Evolutionary conservation across 2,797 vertebrate genomes (phyloP).

Genomic region (Mus caroli): DNA sequence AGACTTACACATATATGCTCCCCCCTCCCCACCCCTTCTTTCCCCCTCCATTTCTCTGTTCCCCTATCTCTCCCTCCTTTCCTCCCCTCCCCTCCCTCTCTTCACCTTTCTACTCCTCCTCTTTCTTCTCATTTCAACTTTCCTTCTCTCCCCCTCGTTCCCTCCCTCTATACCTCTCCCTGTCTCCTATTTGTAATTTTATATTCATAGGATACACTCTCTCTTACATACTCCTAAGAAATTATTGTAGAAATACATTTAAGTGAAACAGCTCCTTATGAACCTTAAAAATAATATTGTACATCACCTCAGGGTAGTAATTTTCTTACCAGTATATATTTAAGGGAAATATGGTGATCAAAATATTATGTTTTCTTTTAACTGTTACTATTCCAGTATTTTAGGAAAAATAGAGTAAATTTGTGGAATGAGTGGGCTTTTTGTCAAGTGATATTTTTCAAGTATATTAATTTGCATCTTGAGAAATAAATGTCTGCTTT

Average conservation of each 20-base stretch:
- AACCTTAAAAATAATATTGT: not conserved
- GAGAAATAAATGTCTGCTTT: not conserved
- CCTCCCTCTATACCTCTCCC: not conserved
- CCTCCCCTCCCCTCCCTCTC: not conserved
- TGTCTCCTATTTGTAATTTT: no score
- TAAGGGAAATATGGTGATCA: not conserved
- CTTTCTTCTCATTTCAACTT: not conserved
- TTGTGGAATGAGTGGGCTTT: not conserved
- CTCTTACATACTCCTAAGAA: not conserved
- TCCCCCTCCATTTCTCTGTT: not conserved
- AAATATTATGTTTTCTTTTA: slow-evolving; percentile 30
- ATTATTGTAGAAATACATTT: not conserved
- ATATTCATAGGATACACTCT: not conserved
- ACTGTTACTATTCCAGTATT: not conserved
- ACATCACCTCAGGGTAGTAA: not conserved
- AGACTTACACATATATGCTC: not conserved
- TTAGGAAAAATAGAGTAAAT: not conserved
- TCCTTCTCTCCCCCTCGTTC: not conserved
- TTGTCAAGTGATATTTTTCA: not conserved
- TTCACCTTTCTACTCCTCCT: no score
- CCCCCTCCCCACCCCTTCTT: rapidly evolving
- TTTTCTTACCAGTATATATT: not conserved
- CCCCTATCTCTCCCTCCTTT: not conserved
- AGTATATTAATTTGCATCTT: not conserved
- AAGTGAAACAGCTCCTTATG: not conserved